A percentile compares a stretch with the other conserved stretches of the same genome.
These are phyloP conservation scores for Heterodera carotae DNA, from an alignment of 1,140 invertebrate genomes.

Conservation along the genomic window DNA sequence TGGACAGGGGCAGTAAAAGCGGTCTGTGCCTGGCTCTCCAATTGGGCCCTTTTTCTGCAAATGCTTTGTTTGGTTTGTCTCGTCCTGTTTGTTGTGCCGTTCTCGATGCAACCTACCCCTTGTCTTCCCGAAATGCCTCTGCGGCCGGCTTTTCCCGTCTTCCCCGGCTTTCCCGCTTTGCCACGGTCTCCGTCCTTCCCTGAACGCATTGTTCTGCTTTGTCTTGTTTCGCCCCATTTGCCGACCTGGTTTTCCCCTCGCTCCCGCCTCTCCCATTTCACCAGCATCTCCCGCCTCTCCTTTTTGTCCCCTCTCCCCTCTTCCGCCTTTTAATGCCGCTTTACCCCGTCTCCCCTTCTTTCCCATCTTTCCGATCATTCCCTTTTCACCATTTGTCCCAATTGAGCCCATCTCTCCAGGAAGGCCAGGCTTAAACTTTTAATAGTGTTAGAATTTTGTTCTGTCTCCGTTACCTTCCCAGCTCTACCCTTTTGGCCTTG, in stretches of 20 bases:
- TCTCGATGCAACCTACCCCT: neutral
- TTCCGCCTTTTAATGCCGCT: conserved; percentile 13
- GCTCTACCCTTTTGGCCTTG: neutral
- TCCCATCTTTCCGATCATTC: neutral
- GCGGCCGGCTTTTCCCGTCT: neutral
- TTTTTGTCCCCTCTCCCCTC: neutral
- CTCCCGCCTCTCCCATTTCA: neutral
- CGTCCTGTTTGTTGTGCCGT: neutral
- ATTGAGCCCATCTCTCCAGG: neutral
- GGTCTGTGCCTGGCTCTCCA: conserved; percentile 1
- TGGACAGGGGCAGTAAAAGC: conserved; percentile 20
- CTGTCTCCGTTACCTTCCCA: neutral
- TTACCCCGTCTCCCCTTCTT: conserved; percentile 10
- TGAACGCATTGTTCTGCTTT: neutral
- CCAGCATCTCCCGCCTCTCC: neutral
- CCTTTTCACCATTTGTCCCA: neutral
- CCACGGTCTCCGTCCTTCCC: conserved; percentile 20
- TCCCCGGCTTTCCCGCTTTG: neutral
- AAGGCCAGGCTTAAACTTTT: neutral
- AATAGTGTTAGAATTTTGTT: neutral
- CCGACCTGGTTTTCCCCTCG: neutral
- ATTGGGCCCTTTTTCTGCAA: neutral
- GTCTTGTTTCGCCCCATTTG: neutral
- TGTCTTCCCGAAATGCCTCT: neutral
- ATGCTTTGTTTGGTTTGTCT: neutral